Conservation (phyloP, 2,797 vertebrate genomes). For the Chanos chanos region DNA sequence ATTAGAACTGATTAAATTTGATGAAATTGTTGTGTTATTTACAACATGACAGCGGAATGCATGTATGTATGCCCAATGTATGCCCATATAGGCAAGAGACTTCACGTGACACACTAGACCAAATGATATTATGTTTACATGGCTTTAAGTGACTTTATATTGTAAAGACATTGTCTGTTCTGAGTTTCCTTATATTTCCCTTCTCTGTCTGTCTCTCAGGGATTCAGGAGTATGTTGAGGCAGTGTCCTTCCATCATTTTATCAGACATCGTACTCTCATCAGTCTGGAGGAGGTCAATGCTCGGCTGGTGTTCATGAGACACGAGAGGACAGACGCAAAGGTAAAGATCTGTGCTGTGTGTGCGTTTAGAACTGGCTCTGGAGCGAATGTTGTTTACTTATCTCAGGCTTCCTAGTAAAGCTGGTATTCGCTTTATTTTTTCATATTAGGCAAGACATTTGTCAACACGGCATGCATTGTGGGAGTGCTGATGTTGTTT, state of each 20-base stretch:
- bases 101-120: no score
- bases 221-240: slow-evolving; percentile 96
- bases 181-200: not conserved
- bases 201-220: slow-evolving; percentile 65
- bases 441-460: no score
- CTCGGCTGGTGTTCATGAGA: slow-evolving; percentile 80
- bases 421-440: no score
- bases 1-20: slow-evolving; percentile 10
- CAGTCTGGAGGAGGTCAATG: slow-evolving; percentile 94
- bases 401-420: no score
- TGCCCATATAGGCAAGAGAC: no score
- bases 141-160: slow-evolving; percentile 2
- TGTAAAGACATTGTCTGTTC: not conserved
- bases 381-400: not conserved
- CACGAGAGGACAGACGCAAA: slow-evolving; percentile 63
- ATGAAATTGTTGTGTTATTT: slow-evolving; percentile 45
- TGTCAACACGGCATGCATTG: no score
- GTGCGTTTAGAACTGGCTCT: not conserved
- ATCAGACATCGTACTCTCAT: slow-evolving; percentile 89
- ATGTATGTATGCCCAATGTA: no score
- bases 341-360: no score
- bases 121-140: no score
- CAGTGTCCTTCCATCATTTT: slow-evolving; percentile 92
- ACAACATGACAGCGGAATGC: no score
- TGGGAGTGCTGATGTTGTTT: no score